phyloP scores from a whole-genome alignment of 2,113 vertebrate species.

The Origma solitaria region DNA sequence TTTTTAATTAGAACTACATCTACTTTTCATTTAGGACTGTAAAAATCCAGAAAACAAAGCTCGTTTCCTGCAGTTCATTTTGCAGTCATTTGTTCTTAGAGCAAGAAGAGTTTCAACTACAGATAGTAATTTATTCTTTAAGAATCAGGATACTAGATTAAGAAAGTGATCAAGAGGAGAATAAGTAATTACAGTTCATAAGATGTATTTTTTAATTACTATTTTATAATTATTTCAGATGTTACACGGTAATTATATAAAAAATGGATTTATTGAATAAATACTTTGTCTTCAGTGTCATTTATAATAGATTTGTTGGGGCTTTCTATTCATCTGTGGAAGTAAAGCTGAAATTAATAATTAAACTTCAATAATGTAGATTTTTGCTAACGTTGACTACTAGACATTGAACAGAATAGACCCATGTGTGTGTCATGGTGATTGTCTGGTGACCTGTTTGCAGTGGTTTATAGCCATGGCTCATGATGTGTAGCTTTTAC shows the following conservation, averaged over 20 bases:
- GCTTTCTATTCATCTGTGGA: not conserved
- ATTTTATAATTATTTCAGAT: not conserved
- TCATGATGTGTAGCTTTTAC: not conserved
- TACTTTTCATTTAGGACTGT: not conserved
- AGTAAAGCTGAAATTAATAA: not conserved
- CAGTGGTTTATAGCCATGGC: not conserved
- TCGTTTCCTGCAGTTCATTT: not conserved
- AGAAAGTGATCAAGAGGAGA: not conserved
- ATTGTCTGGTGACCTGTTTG: not conserved
- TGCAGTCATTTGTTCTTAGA: not conserved
- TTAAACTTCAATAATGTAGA: not conserved
- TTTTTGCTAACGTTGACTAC: not conserved
- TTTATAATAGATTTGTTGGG: not conserved
- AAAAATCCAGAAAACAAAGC: not conserved
- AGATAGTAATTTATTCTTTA: not conserved
- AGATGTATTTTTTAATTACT: not conserved
- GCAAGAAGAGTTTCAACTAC: not conserved
- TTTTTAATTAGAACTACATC: constrained; percentile 17
- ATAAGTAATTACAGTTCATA: not conserved
- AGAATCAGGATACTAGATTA: not conserved
- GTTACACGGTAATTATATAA: not conserved
- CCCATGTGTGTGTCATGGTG: fast-evolving
- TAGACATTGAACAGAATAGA: not conserved
- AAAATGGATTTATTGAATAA: not conserved
- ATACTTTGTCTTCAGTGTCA: not conserved